Percentiles rank a stretch among this genome's conserved stretches.
Conservation (phyloP, 2,797 vertebrate species). For the Epinephelus awoara region DNA sequence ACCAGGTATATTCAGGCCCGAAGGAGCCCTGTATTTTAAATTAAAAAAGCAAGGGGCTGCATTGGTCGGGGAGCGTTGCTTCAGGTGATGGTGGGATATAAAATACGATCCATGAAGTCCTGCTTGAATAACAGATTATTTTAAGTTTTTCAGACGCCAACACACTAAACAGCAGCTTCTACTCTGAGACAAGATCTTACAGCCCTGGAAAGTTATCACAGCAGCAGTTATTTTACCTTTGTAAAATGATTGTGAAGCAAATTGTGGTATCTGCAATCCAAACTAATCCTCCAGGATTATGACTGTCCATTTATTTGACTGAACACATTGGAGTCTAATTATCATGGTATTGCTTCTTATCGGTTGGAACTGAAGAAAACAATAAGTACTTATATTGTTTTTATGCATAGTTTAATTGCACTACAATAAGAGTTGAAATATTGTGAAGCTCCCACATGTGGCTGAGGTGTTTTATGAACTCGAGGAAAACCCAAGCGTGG, state of each 20-base stretch:
- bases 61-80: no score
- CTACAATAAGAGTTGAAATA: no score
- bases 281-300: background rate
- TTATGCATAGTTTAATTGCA: no score
- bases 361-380: no score
- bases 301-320: background rate
- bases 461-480: no score
- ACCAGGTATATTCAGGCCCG: background rate
- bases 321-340: background rate
- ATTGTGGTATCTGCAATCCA: background rate
- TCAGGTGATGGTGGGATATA: background rate
- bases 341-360: background rate
- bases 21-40: no score
- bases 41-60: no score
- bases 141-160: background rate
- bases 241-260: no score
- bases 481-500: no score
- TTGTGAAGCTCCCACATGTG: no score
- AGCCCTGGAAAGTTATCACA: background rate
- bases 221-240: background rate
- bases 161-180: no score
- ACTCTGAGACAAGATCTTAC: background rate
- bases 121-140: background rate
- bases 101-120: background rate
- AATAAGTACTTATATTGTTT: no score